phyloP scores from a whole-genome alignment of 2,888 invertebrate species.

The Hypena proboscidalis region DNA sequence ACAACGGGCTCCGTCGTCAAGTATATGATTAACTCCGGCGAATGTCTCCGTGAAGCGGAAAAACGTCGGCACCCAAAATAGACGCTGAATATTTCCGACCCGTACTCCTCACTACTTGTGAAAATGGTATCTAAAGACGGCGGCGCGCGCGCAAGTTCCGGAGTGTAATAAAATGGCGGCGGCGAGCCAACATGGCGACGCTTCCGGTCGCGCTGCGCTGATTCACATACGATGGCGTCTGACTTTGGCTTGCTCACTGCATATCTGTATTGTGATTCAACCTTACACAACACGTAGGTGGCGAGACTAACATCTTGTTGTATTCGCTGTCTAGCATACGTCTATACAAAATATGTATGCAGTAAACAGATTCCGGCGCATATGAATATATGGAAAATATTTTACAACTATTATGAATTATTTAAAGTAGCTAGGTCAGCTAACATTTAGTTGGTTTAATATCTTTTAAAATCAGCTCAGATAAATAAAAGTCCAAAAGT shows the following conservation, averaged over 20 bases:
- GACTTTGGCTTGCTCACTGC: conserved; percentile 78
- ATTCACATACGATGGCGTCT: conserved; percentile 76
- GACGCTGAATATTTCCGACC: conserved; percentile 80
- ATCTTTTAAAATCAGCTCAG: too few relatives aligned
- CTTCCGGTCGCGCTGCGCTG: conserved; percentile 82
- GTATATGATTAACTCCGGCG: conserved; percentile 76
- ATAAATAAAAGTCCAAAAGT: too few relatives aligned
- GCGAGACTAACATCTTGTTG: conserved; percentile 62
- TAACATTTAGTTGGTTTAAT: too few relatives aligned
- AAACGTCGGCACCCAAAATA: conserved; percentile 79
- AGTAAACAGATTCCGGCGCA: too few relatives aligned
- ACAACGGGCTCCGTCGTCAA: conserved; percentile 68
- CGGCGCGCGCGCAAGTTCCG: conserved; percentile 84
- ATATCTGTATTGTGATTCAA: conserved; percentile 82
- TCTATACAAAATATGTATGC: conserved; percentile 30
- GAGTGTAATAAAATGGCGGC: conserved; percentile 81
- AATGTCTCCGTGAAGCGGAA: conserved; percentile 80
- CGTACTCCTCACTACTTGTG: conserved; percentile 70
- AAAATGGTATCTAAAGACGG: conserved; percentile 79
- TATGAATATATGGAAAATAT: too few relatives aligned
- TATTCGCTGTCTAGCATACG: conserved; percentile 62
- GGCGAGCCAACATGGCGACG: conserved; percentile 82
- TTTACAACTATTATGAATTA: too few relatives aligned
- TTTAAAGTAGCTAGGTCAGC: too few relatives aligned
- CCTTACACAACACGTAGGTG: conserved; percentile 74